Percentiles rank a stretch among this genome's conserved stretches.
These are phyloP conservation scores for Collichthys lucidus DNA, from an alignment of 2,113 vertebrate species.

Conservation along the genomic window DNA sequence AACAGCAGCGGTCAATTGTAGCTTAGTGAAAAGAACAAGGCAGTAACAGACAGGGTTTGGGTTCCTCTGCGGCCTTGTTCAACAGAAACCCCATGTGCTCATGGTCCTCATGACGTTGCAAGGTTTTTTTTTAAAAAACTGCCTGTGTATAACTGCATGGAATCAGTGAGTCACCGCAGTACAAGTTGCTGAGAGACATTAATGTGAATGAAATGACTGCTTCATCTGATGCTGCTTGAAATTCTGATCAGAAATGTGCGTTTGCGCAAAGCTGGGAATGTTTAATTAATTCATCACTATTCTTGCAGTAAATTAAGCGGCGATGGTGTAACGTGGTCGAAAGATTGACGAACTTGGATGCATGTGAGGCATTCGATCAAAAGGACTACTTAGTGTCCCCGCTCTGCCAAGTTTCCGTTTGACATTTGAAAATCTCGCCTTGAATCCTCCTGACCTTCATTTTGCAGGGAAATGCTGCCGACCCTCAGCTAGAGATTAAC, in stretches of 20 bases:
- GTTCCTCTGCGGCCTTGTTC: background rate
- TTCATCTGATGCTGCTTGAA: background rate
- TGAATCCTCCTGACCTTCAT: constrained; percentile 64
- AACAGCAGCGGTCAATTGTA: background rate
- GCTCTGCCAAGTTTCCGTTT: constrained; percentile 65
- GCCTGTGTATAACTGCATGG: background rate
- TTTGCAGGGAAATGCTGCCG: constrained; percentile 54
- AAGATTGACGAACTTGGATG: constrained; percentile 26
- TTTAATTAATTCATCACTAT: constrained; percentile 25
- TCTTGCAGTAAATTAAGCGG: background rate
- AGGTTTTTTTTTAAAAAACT: background rate
- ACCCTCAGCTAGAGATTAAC: constrained; percentile 77
- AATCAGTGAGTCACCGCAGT: constrained; percentile 1
- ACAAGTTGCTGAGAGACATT: background rate
- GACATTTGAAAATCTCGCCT: constrained; percentile 73
- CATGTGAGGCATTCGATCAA: constrained; percentile 13
- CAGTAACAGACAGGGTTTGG: background rate
- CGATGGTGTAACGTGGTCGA: background rate
- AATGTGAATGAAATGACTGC: background rate
- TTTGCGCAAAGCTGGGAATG: background rate
- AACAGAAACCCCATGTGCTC: background rate
- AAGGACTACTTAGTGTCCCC: constrained; percentile 24
- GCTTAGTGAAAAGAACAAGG: constrained; percentile 7
- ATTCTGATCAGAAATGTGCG: background rate
- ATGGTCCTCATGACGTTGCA: background rate